Evolutionary conservation across 2,113 vertebrate genomes (phyloP).

Genomic region (Epinephelus lanceolatus): DNA sequence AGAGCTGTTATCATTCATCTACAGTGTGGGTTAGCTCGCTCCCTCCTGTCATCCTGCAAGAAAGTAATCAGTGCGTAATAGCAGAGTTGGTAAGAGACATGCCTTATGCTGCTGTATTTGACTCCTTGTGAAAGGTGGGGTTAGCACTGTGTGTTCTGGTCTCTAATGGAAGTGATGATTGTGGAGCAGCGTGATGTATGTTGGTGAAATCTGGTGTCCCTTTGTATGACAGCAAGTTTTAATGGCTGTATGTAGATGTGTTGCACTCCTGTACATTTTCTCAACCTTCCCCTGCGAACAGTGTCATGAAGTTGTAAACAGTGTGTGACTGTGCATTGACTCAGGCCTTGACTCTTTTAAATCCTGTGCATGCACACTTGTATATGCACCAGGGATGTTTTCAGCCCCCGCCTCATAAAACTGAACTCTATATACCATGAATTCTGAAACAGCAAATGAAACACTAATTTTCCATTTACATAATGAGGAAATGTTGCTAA

Average conservation of each 20-base stretch:
- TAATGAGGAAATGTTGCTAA: no score
- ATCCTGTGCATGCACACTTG: background rate
- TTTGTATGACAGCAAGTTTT: background rate
- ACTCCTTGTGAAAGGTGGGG: background rate
- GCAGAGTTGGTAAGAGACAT: conserved; percentile 24
- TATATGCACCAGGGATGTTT: no score
- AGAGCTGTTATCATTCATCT: conserved; percentile 52
- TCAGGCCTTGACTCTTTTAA: background rate
- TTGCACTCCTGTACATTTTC: background rate
- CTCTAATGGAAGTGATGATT: conserved; percentile 5
- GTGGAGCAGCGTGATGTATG: conserved; percentile 19
- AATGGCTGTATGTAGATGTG: background rate
- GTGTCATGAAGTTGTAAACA: background rate
- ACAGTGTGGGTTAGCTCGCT: conserved; percentile 43
- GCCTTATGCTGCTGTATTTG: background rate
- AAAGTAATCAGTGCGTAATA: conserved; percentile 56
- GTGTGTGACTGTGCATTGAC: background rate
- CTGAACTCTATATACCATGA: no score
- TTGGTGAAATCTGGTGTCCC: background rate
- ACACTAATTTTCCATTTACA: no score
- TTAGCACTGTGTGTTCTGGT: background rate
- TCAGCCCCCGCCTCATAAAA: no score
- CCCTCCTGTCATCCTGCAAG: conserved; percentile 46
- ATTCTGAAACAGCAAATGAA: no score
- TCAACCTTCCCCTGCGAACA: background rate